phyloP scores from a whole-genome alignment of 2,888 invertebrate genomes.

The Drosophila neonasuta region DNA sequence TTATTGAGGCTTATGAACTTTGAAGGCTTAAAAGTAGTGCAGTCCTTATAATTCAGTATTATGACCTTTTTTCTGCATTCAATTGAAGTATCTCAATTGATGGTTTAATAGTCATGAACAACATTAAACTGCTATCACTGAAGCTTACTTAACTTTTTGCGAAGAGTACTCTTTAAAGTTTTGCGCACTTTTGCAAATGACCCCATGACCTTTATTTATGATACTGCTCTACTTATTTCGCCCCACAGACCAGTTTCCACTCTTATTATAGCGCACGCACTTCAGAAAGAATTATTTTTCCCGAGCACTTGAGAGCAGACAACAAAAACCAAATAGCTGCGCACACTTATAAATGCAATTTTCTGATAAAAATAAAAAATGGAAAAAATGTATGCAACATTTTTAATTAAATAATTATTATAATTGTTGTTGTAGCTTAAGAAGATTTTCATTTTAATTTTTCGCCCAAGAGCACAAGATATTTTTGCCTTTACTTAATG shows the following conservation, averaged over 20 bases:
- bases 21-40: neutral
- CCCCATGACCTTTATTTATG: slow-evolving; percentile 42
- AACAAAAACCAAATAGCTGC: slow-evolving; percentile 17
- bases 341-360: slow-evolving; percentile 54
- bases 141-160: neutral
- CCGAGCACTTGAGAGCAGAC: slow-evolving; percentile 28
- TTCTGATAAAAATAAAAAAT: slow-evolving; percentile 40
- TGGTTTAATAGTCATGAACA: neutral
- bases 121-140: neutral
- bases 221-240: slow-evolving; percentile 26
- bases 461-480: slow-evolving; percentile 32
- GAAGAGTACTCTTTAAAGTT: neutral
- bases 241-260: slow-evolving; percentile 9
- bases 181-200: slow-evolving; percentile 21
- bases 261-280: slow-evolving; percentile 33
- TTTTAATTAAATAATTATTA: slow-evolving; percentile 74
- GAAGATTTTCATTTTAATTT: slow-evolving; percentile 60
- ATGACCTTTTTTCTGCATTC: neutral
- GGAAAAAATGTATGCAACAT: slow-evolving; percentile 30
- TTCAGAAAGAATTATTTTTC: slow-evolving; percentile 63
- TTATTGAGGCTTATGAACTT: neutral
- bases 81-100: neutral
- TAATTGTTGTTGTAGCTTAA: slow-evolving; percentile 65
- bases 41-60: neutral
- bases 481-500: slow-evolving; percentile 38